A percentile compares a stretch with the other conserved stretches of the same genome.
These are phyloP conservation scores for Molossus molossus DNA, from an alignment of 2,797 vertebrate species.

Conservation along the genomic window DNA sequence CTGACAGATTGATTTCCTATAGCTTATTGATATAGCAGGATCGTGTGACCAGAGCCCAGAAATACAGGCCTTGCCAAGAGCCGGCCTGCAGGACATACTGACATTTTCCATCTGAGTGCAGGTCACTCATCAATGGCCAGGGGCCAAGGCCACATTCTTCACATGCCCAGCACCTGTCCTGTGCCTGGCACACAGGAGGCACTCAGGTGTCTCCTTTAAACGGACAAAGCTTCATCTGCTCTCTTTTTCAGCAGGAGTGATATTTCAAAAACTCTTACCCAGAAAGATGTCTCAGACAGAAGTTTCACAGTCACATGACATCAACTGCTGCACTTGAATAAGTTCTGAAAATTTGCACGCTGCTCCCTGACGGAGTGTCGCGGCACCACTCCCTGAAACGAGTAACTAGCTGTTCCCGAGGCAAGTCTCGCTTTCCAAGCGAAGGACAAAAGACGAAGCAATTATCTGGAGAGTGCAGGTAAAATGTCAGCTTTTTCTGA, in stretches of 20 bases:
- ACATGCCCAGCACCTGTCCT: neutral
- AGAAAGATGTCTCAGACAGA: neutral
- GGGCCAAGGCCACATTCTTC: neutral
- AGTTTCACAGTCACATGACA: neutral
- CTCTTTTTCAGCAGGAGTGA: neutral
- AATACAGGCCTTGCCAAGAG: neutral
- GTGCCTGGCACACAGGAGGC: neutral
- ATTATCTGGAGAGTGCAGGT: conserved; percentile 73
- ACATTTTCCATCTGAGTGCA: neutral
- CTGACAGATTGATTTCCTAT: neutral
- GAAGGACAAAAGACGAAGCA: conserved; percentile 72
- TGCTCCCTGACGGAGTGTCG: neutral
- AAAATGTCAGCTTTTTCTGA: conserved; percentile 73
- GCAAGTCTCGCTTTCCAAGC: neutral
- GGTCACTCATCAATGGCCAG: neutral
- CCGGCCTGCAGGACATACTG: neutral
- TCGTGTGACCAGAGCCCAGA: neutral
- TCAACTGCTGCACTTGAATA: neutral
- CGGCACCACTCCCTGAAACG: neutral
- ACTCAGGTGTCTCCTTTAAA: neutral
- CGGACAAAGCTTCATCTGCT: neutral
- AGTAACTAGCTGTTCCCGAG: neutral
- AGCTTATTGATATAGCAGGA: neutral
- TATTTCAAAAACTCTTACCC: conserved; percentile 25
- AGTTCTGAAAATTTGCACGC: neutral